Base-by-base conservation (phyloP, 2,888 invertebrate genomes). In the Salticus scenicus region DNA sequence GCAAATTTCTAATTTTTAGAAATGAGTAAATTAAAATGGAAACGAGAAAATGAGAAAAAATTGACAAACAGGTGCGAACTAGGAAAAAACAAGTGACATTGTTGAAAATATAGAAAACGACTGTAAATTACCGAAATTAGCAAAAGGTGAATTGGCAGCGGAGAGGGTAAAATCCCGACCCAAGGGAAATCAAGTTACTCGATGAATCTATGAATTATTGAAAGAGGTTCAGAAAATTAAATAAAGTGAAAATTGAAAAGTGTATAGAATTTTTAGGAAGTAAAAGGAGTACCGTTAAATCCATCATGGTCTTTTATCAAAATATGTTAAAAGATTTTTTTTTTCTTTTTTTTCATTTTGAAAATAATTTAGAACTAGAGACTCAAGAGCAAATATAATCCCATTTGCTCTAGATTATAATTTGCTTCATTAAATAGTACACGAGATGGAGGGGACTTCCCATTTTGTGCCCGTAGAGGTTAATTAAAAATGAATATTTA, bases 401-500 rank as follows among this genome's bases (percentile, higher is more conserved):
- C 83, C 77, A 84, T 84, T 84, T 77, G 73, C 24, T 17, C 67
- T 27, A 73, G 83, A 84, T 84, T 84, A 84, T 73, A 67, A 77
- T 73, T 57, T 73, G 77, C 57, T 77, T 84, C 83, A 73, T 84
- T 84, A 84, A 84, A 77, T 73, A 77, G 37, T 66, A 30, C 78
- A 42, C 30, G 66, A 28, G n/a, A 27, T 14, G 63, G 27, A 47
- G 30, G 47, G 14, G 63, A n/a, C 71, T 47, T 82, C 75, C 47
- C 47, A n/a, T 67, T 37, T 63, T 31, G 51, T 14, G 67, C 31
- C 7, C 10, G 17, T 42, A 7, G 83, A 77, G 83, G 77, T 84
- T 84, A 84, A 77, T 84, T 77, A 84, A 84, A 83, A 84, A 84
- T 84, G 77, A 77, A 84, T 84, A 84, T 84, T 84, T 77, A 84